Conservation (phyloP, 2,113 vertebrate genomes). For the Ciconia stormi region DNA sequence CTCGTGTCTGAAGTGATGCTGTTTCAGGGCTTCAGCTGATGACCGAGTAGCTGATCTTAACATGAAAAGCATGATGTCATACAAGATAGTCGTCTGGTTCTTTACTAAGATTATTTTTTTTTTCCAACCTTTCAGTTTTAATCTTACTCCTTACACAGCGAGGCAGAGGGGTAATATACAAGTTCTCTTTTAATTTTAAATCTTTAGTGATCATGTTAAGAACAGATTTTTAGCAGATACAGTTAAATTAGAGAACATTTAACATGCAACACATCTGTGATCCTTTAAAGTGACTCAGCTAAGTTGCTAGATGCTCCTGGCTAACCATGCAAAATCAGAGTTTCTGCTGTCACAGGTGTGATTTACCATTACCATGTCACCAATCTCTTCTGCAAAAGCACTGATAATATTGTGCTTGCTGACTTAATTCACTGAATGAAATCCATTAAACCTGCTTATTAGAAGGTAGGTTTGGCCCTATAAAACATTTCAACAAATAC, state of each 20-base stretch:
- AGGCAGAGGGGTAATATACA: not conserved
- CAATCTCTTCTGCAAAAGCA: not conserved
- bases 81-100: not conserved
- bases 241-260: not conserved
- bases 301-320: not conserved
- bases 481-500: not conserved
- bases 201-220: too few species aligned
- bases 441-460: not conserved
- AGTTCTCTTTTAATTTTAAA: not conserved
- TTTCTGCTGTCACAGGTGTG: not conserved
- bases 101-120: not conserved
- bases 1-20: not conserved
- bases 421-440: not conserved
- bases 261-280: not conserved
- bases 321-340: not conserved
- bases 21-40: not conserved
- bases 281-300: not conserved
- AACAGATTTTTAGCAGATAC: not conserved
- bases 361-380: not conserved
- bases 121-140: not conserved
- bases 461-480: not conserved
- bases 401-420: not conserved
- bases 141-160: not conserved
- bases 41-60: not conserved
- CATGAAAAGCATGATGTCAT: fast-evolving